phyloP scores from a whole-genome alignment of 2,888 invertebrate species.

The Silvanus unidentatus region DNA sequence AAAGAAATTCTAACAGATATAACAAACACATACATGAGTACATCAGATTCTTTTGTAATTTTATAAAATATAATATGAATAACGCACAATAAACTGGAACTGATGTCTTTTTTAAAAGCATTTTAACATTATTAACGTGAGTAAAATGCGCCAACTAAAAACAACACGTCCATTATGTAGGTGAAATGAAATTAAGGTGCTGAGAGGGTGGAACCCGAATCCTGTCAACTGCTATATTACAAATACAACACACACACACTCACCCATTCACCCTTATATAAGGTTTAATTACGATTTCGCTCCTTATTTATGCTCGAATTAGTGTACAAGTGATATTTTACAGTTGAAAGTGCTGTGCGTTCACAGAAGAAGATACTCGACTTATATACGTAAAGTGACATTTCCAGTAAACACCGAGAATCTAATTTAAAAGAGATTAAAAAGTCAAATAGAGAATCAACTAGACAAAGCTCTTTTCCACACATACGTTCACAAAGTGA shows the following conservation, averaged over 20 bases:
- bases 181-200: slow-evolving; percentile 25
- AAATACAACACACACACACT: background rate
- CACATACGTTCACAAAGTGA: too few relatives aligned
- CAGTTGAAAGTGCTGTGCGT: too few relatives aligned
- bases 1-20: background rate
- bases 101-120: slow-evolving; percentile 25
- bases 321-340: slow-evolving; percentile 1
- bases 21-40: too few relatives aligned
- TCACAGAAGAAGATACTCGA: too few relatives aligned
- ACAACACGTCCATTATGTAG: slow-evolving; percentile 25
- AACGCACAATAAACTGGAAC: background rate
- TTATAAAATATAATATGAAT: too few relatives aligned
- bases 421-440: too few relatives aligned
- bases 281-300: slow-evolving; percentile 8
- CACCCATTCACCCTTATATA: slow-evolving; percentile 2
- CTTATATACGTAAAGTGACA: too few relatives aligned
- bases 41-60: too few relatives aligned
- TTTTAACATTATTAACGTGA: slow-evolving; percentile 24
- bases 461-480: too few relatives aligned
- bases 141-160: slow-evolving; percentile 16
- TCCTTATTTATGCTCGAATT: slow-evolving; percentile 3
- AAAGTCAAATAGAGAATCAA: too few relatives aligned
- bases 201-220: background rate
- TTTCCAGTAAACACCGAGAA: too few relatives aligned
- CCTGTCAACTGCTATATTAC: background rate